Evolutionary conservation across 2,888 invertebrate species (phyloP).

Genomic region (Drosophila robusta): DNA sequence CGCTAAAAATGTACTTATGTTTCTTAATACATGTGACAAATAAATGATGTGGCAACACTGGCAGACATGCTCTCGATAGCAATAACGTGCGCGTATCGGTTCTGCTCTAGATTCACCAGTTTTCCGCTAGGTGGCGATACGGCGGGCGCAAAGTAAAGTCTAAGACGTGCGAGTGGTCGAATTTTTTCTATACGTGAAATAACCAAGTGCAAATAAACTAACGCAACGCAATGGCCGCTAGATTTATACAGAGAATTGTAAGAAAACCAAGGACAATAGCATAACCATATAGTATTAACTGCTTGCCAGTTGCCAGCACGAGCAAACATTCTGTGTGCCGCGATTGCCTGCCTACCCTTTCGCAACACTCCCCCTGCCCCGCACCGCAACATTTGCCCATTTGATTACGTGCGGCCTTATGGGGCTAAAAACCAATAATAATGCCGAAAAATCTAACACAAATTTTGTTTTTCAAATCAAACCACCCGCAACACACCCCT

Average conservation of each 20-base stretch:
- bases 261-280: conserved; percentile 61
- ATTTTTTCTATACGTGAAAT: conserved; percentile 67
- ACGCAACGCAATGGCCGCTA: conserved; percentile 83
- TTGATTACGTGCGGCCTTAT: conserved; percentile 59
- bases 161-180: conserved; percentile 65
- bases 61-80: conserved; percentile 32
- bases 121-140: conserved; percentile 79
- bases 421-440: conserved; percentile 26
- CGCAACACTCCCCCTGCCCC: conserved; percentile 11
- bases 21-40: conserved; percentile 7
- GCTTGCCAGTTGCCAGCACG: conserved; percentile 27
- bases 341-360: conserved; percentile 26
- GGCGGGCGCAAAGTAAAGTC: conserved; percentile 70
- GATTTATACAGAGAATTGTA: conserved; percentile 85
- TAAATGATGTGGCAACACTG: conserved; percentile 28
- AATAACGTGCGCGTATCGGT: conserved; percentile 38
- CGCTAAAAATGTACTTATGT: not conserved
- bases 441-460: conserved; percentile 38
- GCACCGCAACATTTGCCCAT: conserved; percentile 21
- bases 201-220: conserved; percentile 68
- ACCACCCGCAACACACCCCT: conserved; percentile 16
- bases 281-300: conserved; percentile 25
- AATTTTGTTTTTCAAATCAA: conserved; percentile 41
- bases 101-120: conserved; percentile 51
- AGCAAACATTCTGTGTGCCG: conserved; percentile 36